Base-by-base conservation (phyloP, 92 coral and sea anemone genomes). In the Palythoa grandis region DNA sequence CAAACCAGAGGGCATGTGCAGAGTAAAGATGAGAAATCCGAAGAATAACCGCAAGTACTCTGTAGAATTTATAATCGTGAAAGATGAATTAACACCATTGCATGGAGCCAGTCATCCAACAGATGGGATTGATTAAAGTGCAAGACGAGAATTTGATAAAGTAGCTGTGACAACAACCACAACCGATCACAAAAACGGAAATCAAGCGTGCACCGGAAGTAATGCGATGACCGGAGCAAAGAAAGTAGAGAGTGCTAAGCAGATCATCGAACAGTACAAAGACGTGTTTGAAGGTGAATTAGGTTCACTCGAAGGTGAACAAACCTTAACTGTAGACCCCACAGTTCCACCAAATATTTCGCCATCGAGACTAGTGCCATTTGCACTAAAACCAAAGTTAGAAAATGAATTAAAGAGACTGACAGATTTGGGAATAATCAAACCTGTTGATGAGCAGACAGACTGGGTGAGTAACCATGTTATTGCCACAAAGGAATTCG, bases 101-200 rank as follows among this genome's bases (percentile, higher is more conserved):
- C 85, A 87, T 8, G 93, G 93, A 11, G 88, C 82, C 17, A n/a
- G n/a, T n/a, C n/a, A n/a, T n/a, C 3, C 86, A 90, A 67, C 90
- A 87, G 29, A 82, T 90, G 88, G 86, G 86, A 29, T 83, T 91
- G 7, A 58, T 84, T 12, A 52, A 87, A 87, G 60, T 86, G 15
- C 70, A 87, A 25, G n/a, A 74, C 14, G 88, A 90, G 23, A 73
- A 66, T n/a, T n/a, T n/a, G n/a, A n/a, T n/a, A n/a, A n/a, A n/a
- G n/a, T n/a, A n/a, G n/a, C n/a, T n/a, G n/a, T n/a, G n/a, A n/a
- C n/a, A n/a, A n/a, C n/a, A n/a, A n/a, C n/a, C n/a, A n/a, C n/a
- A n/a, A n/a, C n/a, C n/a, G n/a, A n/a, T n/a, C n/a, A n/a, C n/a
- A n/a, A n/a, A n/a, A n/a, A n/a, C n/a, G n/a, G n/a, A n/a, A n/a